Evolutionary conservation across 2,888 invertebrate species (phyloP).

Genomic region (Saturnia japonica): DNA sequence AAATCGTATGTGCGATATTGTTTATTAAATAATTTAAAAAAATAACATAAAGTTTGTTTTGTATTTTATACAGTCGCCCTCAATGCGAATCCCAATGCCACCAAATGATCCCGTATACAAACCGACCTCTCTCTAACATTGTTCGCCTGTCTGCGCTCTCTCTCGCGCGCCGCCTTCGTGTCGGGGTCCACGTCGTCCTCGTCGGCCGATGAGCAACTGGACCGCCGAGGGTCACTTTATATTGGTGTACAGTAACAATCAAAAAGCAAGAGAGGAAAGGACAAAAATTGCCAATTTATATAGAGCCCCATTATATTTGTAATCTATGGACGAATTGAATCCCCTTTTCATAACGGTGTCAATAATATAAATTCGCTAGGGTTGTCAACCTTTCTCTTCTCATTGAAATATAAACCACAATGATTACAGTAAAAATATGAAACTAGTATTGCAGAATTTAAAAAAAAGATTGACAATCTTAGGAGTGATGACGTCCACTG

Average conservation of each 20-base stretch:
- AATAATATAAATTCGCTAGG: neutral
- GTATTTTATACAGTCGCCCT: neutral
- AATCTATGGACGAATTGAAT: neutral
- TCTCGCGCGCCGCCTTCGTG: constrained; percentile 96
- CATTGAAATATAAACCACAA: neutral
- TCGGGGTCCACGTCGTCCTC: constrained; percentile 91
- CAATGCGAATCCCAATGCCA: neutral
- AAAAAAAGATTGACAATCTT: neutral
- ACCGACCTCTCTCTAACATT: constrained; percentile 97
- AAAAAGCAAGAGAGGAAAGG: neutral
- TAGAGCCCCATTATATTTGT: neutral
- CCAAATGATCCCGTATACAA: neutral
- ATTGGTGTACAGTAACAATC: constrained; percentile 10
- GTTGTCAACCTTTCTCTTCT: neutral
- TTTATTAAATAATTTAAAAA: too few species aligned
- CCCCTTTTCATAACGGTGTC: neutral
- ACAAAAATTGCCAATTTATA: neutral
- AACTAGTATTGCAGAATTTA: neutral
- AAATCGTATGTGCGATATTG: too few species aligned
- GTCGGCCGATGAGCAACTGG: constrained; percentile 91
- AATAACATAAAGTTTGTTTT: neutral
- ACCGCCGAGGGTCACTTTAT: constrained; percentile 13
- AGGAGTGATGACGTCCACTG: too few species aligned
- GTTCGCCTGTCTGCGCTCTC: constrained; percentile 97
- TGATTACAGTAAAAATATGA: neutral